These are phyloP conservation scores for Allobates femoralis DNA, from an alignment of 2,797 vertebrate genomes.

Conservation along the genomic window DNA sequence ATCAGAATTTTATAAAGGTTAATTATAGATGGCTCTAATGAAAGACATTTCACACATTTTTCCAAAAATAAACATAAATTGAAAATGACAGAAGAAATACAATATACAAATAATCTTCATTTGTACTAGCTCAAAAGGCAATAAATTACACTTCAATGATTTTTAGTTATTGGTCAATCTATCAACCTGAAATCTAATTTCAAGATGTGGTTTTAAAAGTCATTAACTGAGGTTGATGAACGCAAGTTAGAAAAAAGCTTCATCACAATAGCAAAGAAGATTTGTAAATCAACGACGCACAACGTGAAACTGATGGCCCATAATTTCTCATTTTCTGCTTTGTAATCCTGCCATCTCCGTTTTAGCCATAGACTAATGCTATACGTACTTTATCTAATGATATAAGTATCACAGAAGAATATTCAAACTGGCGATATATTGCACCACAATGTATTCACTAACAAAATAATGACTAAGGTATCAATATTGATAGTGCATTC, in stretches of 20 bases:
- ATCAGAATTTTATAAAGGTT: neutral
- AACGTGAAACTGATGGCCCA: slow-evolving; percentile 25
- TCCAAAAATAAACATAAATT: neutral
- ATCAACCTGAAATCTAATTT: slow-evolving; percentile 56
- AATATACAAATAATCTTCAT: slow-evolving; percentile 16
- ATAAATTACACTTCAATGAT: slow-evolving; percentile 41
- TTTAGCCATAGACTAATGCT: slow-evolving; percentile 4
- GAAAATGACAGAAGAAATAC: neutral
- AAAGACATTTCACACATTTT: neutral
- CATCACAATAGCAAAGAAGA: slow-evolving; percentile 35
- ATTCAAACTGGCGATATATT: neutral
- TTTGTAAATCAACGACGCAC: slow-evolving; percentile 27
- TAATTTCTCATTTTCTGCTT: slow-evolving; percentile 43
- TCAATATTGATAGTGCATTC: neutral
- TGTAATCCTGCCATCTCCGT: slow-evolving; percentile 6
- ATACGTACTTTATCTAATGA: neutral
- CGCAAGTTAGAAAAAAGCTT: slow-evolving; percentile 30
- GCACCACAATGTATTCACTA: neutral
- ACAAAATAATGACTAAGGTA: neutral
- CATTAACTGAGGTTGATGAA: slow-evolving; percentile 48
- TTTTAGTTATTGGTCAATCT: slow-evolving; percentile 40
- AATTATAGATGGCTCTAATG: neutral
- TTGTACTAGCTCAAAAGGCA: slow-evolving; percentile 25
- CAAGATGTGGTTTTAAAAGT: slow-evolving; percentile 34
- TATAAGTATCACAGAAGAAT: neutral